These are phyloP conservation scores for Natrix natrix DNA, from an alignment of 2,797 vertebrate species.

Conservation along the genomic window DNA sequence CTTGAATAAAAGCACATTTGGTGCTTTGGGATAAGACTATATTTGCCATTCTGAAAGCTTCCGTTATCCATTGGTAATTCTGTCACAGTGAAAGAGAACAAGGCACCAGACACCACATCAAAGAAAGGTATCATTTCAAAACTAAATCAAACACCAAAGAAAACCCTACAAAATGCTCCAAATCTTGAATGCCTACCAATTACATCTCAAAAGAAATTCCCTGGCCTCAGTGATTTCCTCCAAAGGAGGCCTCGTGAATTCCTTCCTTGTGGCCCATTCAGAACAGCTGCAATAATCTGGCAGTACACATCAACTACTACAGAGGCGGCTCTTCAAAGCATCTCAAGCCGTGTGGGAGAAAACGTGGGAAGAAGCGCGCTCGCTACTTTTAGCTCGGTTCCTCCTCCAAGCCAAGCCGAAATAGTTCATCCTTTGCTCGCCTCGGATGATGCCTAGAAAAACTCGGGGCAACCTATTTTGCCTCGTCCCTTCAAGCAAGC, in stretches of 20 bases:
- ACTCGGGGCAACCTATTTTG: too few relatives aligned
- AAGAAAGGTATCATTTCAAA: not conserved
- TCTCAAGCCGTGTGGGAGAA: not conserved
- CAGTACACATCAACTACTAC: not conserved
- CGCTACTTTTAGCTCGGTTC: not conserved
- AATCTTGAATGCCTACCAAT: not conserved
- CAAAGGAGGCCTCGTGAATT: not conserved
- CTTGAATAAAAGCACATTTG: not conserved
- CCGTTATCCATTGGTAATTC: not conserved
- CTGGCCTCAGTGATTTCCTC: not conserved
- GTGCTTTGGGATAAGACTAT: not conserved
- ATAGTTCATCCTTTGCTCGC: not conserved
- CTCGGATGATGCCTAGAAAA: not conserved
- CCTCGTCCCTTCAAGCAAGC: not conserved
- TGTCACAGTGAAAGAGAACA: not conserved
- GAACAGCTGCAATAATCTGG: not conserved
- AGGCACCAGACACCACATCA: not conserved
- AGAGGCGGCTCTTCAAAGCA: not conserved
- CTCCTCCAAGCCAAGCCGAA: not conserved
- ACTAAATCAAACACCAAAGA: not conserved
- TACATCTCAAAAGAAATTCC: not conserved
- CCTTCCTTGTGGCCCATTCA: not conserved
- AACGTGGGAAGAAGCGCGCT: not conserved
- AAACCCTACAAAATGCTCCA: too few relatives aligned
- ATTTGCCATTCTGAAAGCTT: not conserved